Evolutionary conservation across 2,113 vertebrate species (phyloP), one percentile per base, ranked within the genome.

Genomic region (Todiramphus saurophagus): DNA sequence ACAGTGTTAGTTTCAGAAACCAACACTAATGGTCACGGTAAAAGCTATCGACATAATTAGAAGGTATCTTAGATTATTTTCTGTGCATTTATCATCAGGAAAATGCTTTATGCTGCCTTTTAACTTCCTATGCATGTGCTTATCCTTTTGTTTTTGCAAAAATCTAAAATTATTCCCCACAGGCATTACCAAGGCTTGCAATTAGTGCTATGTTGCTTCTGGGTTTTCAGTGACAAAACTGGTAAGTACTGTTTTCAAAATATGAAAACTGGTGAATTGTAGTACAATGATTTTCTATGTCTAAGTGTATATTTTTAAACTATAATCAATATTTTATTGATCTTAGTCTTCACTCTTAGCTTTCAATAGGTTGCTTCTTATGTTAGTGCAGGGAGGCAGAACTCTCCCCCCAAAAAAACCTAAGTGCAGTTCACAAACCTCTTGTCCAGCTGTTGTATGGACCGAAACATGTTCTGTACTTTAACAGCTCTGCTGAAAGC

Each of bases 1-100:
- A 7, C 5, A 1, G 5, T n/a, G 35, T 64, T 63, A 63, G 37
- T 90, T 96, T 97, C 95, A 96, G 70, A 96, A 97, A 95, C 20
- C 70, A 95, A 35, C 44, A 79, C 30, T 92, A 94, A 90, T 90
- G 53, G 28, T 83, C 81, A 44, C 87, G 23, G 33, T 80, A 81
- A 94, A 96, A 91, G 16, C 55, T 46, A 51, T 69, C 28, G 44
- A 39, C 27, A 59, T 56, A 72, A 56, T 14, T 89, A 44, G 83
- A 70, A 84, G 23, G 67, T 94, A 75, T 67, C 3, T 25, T 91
- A 80, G 85, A 63, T 94, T n/a, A 58, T 95, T 93, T 95, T 44
- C 50, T 93, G 16, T 88, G 63, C 51, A 75, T 94, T 94, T 89
- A 68, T 66, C n/a, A 95, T 70, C 46, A 96, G 33, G 80, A 93